phyloP scores from a whole-genome alignment of 2,113 vertebrate genomes.

The Eubucco bourcierii region DNA sequence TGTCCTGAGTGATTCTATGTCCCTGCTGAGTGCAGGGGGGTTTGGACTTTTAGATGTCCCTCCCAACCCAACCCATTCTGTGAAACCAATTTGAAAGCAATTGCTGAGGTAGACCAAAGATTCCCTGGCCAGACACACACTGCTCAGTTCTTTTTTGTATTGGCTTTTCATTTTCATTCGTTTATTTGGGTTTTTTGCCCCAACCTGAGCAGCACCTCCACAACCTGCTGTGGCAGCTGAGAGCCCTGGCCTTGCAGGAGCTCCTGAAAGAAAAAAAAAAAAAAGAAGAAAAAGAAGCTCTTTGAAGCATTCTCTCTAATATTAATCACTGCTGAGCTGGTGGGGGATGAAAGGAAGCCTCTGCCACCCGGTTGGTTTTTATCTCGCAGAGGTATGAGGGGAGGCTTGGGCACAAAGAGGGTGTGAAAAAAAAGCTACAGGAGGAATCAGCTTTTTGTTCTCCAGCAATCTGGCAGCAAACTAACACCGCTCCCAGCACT shows the following conservation, averaged over 20 bases:
- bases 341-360: not conserved
- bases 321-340: not conserved
- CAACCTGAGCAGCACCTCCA: not conserved
- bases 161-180: too few relatives aligned
- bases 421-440: not conserved
- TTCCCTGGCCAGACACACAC: too few relatives aligned
- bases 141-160: too few relatives aligned
- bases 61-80: too few relatives aligned
- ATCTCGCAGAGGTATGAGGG: not conserved
- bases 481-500: not conserved
- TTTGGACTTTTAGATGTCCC: too few relatives aligned
- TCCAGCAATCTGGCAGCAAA: not conserved
- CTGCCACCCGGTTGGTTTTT: not conserved
- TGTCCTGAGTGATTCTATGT: too few relatives aligned
- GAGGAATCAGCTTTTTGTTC: not conserved
- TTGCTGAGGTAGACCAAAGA: too few relatives aligned
- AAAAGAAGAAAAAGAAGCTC: not conserved
- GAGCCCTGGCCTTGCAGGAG: not conserved
- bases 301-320: conserved; percentile 31
- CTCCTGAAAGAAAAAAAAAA: not conserved
- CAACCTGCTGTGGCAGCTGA: not conserved
- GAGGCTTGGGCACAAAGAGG: not conserved
- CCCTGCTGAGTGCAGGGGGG: too few relatives aligned
- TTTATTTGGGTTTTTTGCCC: too few relatives aligned
- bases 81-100: too few relatives aligned